Evolutionary conservation across 2,113 vertebrate species (phyloP), one percentile per base, ranked within the genome.

Genomic region (Pandion haliaetus): DNA sequence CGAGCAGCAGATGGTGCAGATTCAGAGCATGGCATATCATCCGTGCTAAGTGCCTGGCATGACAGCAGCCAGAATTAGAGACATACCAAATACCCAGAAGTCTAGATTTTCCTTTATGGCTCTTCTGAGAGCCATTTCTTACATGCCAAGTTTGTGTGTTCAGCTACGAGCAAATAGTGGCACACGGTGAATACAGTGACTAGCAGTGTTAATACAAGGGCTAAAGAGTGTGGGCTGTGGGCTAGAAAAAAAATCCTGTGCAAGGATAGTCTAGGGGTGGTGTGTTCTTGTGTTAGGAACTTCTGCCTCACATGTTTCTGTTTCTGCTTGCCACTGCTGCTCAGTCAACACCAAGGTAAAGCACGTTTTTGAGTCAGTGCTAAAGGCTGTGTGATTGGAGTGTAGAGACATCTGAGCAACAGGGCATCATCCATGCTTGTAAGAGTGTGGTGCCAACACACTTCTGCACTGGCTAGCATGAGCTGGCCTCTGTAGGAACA

Each of bases 1-100:
- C 58, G 16, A 96, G 95, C 52, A 97, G 96, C 98, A 98, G 96
- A 96, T 97, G 96, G 94, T 93, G 74, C n/a, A 92, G 87, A 93
- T 93, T 92, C 36, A 50, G 96, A 97, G 92, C 90, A 49, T 88
- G 89, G 94, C 57, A 71, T 52, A 85, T 96, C 81, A 95, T 90
- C 77, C 21, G 18, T 18, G 2, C 85, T 96, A 86, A 62, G 86
- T 95, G 87, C 82, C 86, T 97, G 87, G 54, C 67, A 91, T 94
- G 91, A 82, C 92, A 95, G 86, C 85, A 96, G 91, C 91, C 96
- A 96, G 90, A 97, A 90, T 91, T 52, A 86, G 74, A 87, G 52
- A 36, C 29, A 19, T 52, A 82, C 72, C 83, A 44, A 61, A 82
- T 86, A 92, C 69, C 65, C 88, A 61, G 67, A 74, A 50, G 34